These are phyloP conservation scores for Tuberolachnus salignus DNA, from an alignment of 2,888 invertebrate genomes.

Conservation along the genomic window DNA sequence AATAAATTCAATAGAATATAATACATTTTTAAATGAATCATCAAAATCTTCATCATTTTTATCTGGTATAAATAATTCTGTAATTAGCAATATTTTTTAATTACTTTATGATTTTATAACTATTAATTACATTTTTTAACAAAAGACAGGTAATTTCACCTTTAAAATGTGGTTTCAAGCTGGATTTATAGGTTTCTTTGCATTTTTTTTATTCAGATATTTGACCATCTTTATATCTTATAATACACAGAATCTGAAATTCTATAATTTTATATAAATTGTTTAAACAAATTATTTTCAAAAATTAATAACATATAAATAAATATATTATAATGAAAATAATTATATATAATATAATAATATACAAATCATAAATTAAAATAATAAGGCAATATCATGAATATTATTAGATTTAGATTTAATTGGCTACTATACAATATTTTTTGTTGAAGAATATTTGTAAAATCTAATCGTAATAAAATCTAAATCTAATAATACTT, in stretches of 20 bases:
- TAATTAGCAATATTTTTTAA: background rate
- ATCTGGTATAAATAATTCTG: background rate
- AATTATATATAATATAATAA: background rate
- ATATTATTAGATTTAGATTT: too few relatives aligned
- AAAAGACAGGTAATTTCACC: background rate
- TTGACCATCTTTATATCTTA: background rate
- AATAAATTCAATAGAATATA: conserved; percentile 25
- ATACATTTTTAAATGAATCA: conserved; percentile 43
- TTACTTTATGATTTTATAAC: background rate
- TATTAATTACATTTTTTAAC: background rate
- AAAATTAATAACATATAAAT: too few relatives aligned
- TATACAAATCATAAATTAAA: too few relatives aligned
- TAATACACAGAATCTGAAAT: conserved; percentile 4
- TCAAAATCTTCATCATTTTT: conserved; percentile 39
- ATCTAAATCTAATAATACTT: too few relatives aligned
- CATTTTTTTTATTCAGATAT: background rate
- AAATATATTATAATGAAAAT: background rate
- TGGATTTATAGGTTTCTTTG: background rate
- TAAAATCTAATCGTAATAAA: too few relatives aligned
- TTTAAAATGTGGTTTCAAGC: background rate
- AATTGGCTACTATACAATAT: too few relatives aligned
- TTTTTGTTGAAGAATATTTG: too few relatives aligned
- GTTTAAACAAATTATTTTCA: too few relatives aligned
- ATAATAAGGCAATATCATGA: too few relatives aligned
- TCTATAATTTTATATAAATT: background rate